These are phyloP conservation scores for Diogma glabrata DNA, from an alignment of 2,888 invertebrate species.

Conservation along the genomic window DNA sequence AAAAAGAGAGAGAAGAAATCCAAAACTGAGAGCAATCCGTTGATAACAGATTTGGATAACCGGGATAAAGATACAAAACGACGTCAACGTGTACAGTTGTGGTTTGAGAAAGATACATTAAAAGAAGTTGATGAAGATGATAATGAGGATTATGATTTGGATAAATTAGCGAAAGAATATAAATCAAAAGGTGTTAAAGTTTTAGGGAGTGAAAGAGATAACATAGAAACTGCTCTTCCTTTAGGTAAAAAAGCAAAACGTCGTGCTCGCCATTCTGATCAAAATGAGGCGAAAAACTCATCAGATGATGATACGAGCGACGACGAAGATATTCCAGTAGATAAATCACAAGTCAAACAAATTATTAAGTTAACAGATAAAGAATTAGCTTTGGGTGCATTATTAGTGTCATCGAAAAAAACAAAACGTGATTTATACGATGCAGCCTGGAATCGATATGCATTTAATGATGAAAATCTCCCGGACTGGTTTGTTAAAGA, in stretches of 20 bases:
- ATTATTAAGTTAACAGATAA: conserved; percentile 68
- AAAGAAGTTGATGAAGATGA: conserved; percentile 69
- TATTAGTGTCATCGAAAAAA: conserved; percentile 85
- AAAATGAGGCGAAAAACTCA: conserved; percentile 7
- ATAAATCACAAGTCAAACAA: conserved; percentile 25
- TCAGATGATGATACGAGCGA: conserved; percentile 40
- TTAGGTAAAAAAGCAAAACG: conserved; percentile 33
- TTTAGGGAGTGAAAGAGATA: conserved; percentile 24
- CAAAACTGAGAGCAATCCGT: conserved; percentile 45
- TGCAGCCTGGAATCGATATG: conserved; percentile 85
- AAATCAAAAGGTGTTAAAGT: conserved; percentile 54
- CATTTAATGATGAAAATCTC: conserved; percentile 80
- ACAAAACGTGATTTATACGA: conserved; percentile 81
- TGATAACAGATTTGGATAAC: conserved; percentile 69
- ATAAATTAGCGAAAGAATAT: conserved; percentile 59
- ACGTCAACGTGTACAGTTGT: conserved; percentile 67
- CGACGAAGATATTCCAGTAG: conserved; percentile 21
- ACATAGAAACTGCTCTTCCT: conserved; percentile 10
- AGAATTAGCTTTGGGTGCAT: conserved; percentile 83
- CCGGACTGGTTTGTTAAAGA: conserved; percentile 96
- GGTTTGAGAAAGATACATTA: conserved; percentile 79
- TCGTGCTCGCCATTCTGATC: conserved; percentile 26
- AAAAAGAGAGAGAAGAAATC: conserved; percentile 34
- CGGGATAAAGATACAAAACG: conserved; percentile 61
- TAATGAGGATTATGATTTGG: conserved; percentile 79